Base-by-base conservation (phyloP, 2,113 vertebrate genomes). In the Pedionomus torquatus region DNA sequence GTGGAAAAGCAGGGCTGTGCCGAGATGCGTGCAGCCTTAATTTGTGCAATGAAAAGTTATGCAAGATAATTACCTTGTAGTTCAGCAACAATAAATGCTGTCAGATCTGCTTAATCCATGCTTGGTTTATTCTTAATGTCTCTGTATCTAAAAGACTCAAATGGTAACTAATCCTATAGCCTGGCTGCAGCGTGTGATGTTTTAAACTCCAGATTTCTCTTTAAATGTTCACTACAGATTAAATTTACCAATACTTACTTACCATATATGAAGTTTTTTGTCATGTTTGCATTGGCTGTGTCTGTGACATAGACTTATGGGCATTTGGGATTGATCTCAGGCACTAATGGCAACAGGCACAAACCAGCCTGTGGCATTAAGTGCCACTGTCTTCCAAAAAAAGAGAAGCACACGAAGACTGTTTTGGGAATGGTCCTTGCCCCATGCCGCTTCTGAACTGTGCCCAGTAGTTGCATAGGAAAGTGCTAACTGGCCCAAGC, bases 51-150 rank as follows among this genome's bases (percentile, higher is more conserved):
- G 78, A 80, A 83, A 95, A 96, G 69, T 91, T 90, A 87, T 9
- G 7, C 55, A 87, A 84, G 92, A 87, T 96, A 97, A 97, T 96
- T 96, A 94, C 95, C 84, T 93, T 93, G 90, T 74, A 55, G 51
- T 89, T 83, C 86, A 96, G 87, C 15, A 61, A 95, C 94, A 97
- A 60, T 80, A 90, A 96, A 90, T 1, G 4, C 70, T 95, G 92
- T 96, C 96, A 94, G 72, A 93, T 85, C 76, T 92, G 35, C 72
- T 96, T 52, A 44, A 51, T 66, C 54, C 57, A 64, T 4, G 43
- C 92, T 79, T 2, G 0, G 28, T 87, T 98, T 91, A 90, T 90
- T 61, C 4, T 19, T 90, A 64, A 92, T 76, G 30, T 94, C 60
- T 87, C 82, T 87, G 26, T 83, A 30, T 87, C 86, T 69, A 69